Percentiles rank a stretch among this genome's conserved stretches.
Evolutionary conservation across 2,113 vertebrate species (phyloP).

Genomic region (Rynchops niger): DNA sequence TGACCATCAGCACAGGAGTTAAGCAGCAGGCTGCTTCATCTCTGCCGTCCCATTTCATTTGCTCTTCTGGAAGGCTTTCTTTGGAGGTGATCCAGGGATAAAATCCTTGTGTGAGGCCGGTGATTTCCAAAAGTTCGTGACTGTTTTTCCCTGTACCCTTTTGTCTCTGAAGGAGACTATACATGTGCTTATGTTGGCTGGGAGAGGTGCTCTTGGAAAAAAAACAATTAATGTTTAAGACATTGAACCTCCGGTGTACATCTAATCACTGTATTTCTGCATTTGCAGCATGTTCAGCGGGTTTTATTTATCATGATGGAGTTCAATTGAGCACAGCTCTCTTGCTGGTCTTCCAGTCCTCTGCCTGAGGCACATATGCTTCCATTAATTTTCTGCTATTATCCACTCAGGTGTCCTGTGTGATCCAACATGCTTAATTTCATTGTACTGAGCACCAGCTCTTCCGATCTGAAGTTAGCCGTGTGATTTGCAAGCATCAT

Average conservation of each 20-base stretch:
- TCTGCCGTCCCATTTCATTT: not conserved
- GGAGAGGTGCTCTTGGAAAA: conserved; percentile 9
- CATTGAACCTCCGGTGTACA: not conserved
- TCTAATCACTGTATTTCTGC: conserved; percentile 42
- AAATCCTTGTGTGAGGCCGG: conserved; percentile 5
- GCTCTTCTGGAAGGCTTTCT: not conserved
- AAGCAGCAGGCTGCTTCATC: not conserved
- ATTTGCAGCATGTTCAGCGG: conserved; percentile 15
- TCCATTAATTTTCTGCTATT: conserved; percentile 67
- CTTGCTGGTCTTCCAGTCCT: conserved; percentile 53
- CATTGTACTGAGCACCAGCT: conserved; percentile 51
- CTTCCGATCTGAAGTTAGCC: conserved; percentile 45
- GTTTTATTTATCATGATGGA: conserved; percentile 58
- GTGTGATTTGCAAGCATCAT: conserved; percentile 44
- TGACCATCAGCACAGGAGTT: not conserved
- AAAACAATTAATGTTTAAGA: conserved; percentile 31
- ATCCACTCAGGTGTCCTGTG: conserved; percentile 67
- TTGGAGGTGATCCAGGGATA: conserved; percentile 7
- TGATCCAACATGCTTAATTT: conserved; percentile 66
- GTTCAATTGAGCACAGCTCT: conserved; percentile 46
- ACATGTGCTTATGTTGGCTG: conserved; percentile 6
- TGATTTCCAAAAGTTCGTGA: not conserved
- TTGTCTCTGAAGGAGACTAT: not conserved
- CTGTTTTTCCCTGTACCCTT: not conserved
- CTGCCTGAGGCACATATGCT: conserved; percentile 60